phyloP scores from a whole-genome alignment of 2,888 invertebrate genomes.

The Megalurothrips usitatus region DNA sequence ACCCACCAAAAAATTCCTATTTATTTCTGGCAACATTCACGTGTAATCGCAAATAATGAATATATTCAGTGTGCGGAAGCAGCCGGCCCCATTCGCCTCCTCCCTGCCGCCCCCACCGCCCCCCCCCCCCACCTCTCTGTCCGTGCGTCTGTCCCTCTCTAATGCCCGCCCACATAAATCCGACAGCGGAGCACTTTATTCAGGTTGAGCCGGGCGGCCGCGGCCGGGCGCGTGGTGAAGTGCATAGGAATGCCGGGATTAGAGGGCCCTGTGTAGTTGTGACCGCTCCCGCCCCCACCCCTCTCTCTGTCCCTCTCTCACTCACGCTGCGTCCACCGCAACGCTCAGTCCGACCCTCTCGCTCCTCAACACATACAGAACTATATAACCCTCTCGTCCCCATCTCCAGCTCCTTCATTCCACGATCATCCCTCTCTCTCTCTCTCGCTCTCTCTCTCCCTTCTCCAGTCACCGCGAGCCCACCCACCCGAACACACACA shows the following conservation, averaged over 20 bases:
- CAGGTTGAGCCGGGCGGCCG: conserved; percentile 8
- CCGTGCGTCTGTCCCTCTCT: neutral
- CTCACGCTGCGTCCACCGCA: neutral
- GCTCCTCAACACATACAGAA: neutral
- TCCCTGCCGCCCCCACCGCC: neutral
- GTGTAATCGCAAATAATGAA: no score
- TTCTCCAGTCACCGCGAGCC: neutral
- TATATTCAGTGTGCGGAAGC: no score
- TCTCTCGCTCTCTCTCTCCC: neutral
- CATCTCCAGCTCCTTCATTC: neutral
- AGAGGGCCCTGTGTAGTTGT: neutral
- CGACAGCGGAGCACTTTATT: conserved; percentile 18
- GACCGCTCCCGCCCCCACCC: neutral
- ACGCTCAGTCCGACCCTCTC: neutral
- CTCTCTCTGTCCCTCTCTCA: neutral
- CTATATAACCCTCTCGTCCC: neutral
- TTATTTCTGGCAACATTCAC: no score
- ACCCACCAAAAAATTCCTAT: no score
- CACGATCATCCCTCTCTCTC: neutral
- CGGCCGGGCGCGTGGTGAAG: neutral
- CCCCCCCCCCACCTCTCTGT: neutral
- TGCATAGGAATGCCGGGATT: conserved; percentile 22
- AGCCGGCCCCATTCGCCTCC: neutral
- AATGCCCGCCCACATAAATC: conserved; percentile 17
- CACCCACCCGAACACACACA: neutral